phyloP scores from a whole-genome alignment of 1,140 invertebrate genomes.

The Drosophila ficusphila region DNA sequence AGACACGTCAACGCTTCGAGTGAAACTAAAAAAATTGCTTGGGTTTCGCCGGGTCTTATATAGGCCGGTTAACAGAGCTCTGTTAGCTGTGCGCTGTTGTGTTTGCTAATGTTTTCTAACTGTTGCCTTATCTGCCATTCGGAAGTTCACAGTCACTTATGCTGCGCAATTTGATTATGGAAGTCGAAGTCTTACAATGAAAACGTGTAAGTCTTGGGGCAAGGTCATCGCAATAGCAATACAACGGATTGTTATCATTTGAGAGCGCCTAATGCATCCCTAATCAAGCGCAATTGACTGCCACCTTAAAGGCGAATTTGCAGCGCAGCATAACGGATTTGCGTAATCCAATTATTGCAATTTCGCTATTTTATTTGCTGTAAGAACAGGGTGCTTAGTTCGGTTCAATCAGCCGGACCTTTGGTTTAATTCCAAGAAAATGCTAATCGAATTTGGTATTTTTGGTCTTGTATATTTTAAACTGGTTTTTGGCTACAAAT shows the following conservation, averaged over 20 bases:
- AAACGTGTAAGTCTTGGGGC: conserved; percentile 15
- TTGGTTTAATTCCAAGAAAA: conserved; percentile 27
- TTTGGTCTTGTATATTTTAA: conserved; percentile 48
- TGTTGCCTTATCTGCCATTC: conserved; percentile 12
- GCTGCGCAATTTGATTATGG: conserved; percentile 41
- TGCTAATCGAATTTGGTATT: conserved; percentile 45
- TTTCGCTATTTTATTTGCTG: conserved; percentile 5
- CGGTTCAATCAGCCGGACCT: conserved; percentile 10
- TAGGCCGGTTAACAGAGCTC: conserved; percentile 33
- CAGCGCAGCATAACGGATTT: conserved; percentile 52
- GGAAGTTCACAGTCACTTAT: conserved; percentile 53
- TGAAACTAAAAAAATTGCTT: conserved; percentile 59
- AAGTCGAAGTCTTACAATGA: conserved; percentile 20
- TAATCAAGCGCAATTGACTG: conserved; percentile 56
- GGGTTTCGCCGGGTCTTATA: conserved; percentile 42
- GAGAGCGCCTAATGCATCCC: conserved; percentile 1
- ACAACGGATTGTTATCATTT: conserved; percentile 28
- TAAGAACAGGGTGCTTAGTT: conserved; percentile 34
- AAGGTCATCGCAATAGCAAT: conserved; percentile 10
- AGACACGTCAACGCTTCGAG: conserved; percentile 48
- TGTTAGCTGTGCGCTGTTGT: conserved; percentile 15
- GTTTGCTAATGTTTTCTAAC: background rate
- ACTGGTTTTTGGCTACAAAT: conserved; percentile 40
- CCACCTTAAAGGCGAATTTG: conserved; percentile 18
- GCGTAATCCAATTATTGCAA: conserved; percentile 50